A percentile compares a stretch with the other conserved stretches of the same genome.
These are phyloP conservation scores for Thalassaphorura encarpata DNA, from an alignment of 1,140 invertebrate genomes.

Conservation along the genomic window DNA sequence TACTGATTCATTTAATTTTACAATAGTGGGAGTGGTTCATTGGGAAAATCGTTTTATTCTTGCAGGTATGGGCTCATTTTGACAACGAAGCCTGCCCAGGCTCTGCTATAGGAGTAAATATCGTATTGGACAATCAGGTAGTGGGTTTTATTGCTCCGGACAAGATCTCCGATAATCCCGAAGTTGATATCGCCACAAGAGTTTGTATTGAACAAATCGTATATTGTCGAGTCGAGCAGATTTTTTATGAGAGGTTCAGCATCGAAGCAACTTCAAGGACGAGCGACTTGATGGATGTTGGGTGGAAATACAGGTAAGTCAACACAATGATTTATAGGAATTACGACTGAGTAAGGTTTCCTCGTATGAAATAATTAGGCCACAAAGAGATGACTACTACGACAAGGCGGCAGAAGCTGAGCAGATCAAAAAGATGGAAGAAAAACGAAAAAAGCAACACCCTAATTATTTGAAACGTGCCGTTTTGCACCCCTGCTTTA, in stretches of 20 bases:
- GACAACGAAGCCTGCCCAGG: constrained; percentile 88
- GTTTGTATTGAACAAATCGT: constrained; percentile 78
- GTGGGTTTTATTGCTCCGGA: constrained; percentile 91
- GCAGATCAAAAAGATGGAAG: constrained; percentile 60
- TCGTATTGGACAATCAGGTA: constrained; percentile 86
- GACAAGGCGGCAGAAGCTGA: constrained; percentile 81
- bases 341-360: not conserved
- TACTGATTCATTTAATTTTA: too few relatives aligned
- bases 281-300: constrained; percentile 83
- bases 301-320: constrained; percentile 53
- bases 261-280: constrained; percentile 89
- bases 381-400: constrained; percentile 80
- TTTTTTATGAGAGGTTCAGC: constrained; percentile 86
- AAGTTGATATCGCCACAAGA: constrained; percentile 77
- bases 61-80: constrained; percentile 89
- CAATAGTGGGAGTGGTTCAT: not conserved
- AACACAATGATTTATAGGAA: too few relatives aligned
- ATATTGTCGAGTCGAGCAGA: constrained; percentile 87
- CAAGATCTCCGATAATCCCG: constrained; percentile 87
- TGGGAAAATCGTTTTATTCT: too few relatives aligned
- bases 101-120: constrained; percentile 79
- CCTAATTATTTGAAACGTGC: constrained; percentile 86
- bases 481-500: constrained; percentile 96
- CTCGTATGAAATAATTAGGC: constrained; percentile 43
- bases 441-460: constrained; percentile 64